These are phyloP conservation scores for Didymodactylos carnosus DNA, from an alignment of 2,888 invertebrate species.

Conservation along the genomic window DNA sequence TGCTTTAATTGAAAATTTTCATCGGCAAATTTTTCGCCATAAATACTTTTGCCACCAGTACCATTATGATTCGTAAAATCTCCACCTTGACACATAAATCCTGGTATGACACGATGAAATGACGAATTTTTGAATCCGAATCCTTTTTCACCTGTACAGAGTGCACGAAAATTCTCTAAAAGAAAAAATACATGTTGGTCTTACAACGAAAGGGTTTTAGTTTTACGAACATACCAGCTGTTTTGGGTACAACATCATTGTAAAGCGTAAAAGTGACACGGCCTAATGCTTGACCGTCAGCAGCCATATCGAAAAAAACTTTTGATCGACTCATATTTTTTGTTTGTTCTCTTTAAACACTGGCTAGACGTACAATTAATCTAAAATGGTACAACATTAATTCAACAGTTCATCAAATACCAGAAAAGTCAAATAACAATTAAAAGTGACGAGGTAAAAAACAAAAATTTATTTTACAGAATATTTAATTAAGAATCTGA, in stretches of 20 bases:
- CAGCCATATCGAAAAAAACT: slow-evolving; percentile 8
- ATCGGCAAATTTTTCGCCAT: slow-evolving; percentile 12
- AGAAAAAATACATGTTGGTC: background rate
- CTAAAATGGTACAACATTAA: no score
- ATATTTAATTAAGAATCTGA: no score
- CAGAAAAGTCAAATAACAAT: no score
- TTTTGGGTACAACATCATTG: slow-evolving; percentile 72
- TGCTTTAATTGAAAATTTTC: slow-evolving; percentile 14
- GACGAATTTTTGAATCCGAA: slow-evolving; percentile 7
- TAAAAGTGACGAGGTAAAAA: no score
- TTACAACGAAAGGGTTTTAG: background rate
- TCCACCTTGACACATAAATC: slow-evolving; percentile 14
- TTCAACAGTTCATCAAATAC: no score
- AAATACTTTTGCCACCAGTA: slow-evolving; percentile 12
- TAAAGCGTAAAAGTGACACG: slow-evolving; percentile 44
- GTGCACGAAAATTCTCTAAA: slow-evolving; percentile 14
- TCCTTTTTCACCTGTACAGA: slow-evolving; percentile 13
- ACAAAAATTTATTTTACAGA: no score
- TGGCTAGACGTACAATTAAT: no score
- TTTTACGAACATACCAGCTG: slow-evolving; percentile 40
- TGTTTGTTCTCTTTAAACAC: background rate
- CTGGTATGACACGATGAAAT: slow-evolving; percentile 13
- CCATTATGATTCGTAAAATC: slow-evolving; percentile 16
- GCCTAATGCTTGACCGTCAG: slow-evolving; percentile 6
- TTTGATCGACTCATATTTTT: background rate